Percentiles rank a stretch among this genome's conserved stretches.
phyloP scores from a whole-genome alignment of 1,140 invertebrate genomes.

The Rhagoletis pomonella region DNA sequence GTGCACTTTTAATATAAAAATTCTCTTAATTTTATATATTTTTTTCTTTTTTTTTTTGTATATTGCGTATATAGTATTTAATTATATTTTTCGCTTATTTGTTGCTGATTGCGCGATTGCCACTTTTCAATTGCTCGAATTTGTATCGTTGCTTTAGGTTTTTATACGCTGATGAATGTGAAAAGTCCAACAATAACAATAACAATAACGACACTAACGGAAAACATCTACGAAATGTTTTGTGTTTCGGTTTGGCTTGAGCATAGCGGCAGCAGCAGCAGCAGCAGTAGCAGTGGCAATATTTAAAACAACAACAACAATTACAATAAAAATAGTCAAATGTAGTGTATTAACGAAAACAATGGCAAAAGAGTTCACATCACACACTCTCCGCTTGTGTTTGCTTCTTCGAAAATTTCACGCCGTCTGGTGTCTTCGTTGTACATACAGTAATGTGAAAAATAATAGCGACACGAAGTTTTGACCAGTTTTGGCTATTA shows the following conservation, averaged over 20 bases:
- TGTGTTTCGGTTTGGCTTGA: not conserved
- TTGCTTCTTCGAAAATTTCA: conserved; percentile 47
- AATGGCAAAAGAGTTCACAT: conserved; percentile 48
- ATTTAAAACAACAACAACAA: conserved; percentile 28
- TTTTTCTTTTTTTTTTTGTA: not conserved
- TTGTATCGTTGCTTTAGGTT: conserved; percentile 24
- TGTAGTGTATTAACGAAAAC: conserved; percentile 35
- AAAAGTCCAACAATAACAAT: conserved; percentile 22
- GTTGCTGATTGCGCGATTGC: conserved; percentile 7
- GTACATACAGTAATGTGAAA: too few relatives aligned
- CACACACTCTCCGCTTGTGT: conserved; percentile 47
- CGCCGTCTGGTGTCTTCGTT: conserved; percentile 36
- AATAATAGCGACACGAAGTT: too few relatives aligned
- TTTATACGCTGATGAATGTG: conserved; percentile 43
- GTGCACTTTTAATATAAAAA: not conserved
- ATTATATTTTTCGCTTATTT: conserved; percentile 24
- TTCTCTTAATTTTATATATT: not conserved
- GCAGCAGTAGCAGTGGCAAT: conserved; percentile 11
- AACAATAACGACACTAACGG: conserved; percentile 21
- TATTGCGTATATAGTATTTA: not conserved
- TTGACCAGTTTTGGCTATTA: too few relatives aligned
- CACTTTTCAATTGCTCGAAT: conserved; percentile 45
- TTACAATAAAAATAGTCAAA: not conserved
- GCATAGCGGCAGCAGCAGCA: not conserved
- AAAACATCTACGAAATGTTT: conserved; percentile 36